Percentiles rank a stretch among this genome's conserved stretches.
phyloP scores from a whole-genome alignment of 2,888 invertebrate species.

The Troilus luridus region DNA sequence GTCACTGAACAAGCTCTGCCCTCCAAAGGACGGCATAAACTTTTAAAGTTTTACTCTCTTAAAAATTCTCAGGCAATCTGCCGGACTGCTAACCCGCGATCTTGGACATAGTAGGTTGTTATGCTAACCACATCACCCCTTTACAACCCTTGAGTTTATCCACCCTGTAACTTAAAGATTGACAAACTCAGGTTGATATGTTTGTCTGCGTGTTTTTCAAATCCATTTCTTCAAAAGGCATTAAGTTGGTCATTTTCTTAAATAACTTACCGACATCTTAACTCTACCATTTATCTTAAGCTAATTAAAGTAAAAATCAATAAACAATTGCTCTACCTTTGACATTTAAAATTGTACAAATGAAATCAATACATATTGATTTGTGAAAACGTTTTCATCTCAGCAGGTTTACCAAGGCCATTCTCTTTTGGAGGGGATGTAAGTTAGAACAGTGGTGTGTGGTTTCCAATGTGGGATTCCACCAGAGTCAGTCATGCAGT shows the following conservation, averaged over 20 bases:
- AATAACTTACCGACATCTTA: not conserved
- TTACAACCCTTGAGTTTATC: too few species aligned
- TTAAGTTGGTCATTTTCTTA: not conserved
- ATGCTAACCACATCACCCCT: too few species aligned
- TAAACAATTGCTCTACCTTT: not conserved
- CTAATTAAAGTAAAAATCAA: not conserved
- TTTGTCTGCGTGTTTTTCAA: too few species aligned
- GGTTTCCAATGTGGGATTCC: constrained; percentile 15
- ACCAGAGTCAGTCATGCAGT: not conserved
- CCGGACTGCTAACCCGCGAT: too few species aligned
- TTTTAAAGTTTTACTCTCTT: too few species aligned
- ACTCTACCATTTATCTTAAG: not conserved
- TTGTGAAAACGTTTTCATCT: not conserved
- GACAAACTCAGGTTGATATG: too few species aligned
- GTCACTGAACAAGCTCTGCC: too few species aligned
- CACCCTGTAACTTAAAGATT: too few species aligned
- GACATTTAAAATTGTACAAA: not conserved
- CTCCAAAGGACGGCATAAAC: too few species aligned
- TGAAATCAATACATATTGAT: constrained; percentile 1
- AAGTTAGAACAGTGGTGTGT: not conserved
- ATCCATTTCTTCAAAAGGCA: too few species aligned
- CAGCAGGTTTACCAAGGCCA: constrained; percentile 11
- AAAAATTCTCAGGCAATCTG: too few species aligned
- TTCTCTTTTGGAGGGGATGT: constrained; percentile 15
- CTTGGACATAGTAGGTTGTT: too few species aligned